Base-by-base conservation (phyloP, 2,888 invertebrate genomes). In the Dorcus parallelipipedus region DNA sequence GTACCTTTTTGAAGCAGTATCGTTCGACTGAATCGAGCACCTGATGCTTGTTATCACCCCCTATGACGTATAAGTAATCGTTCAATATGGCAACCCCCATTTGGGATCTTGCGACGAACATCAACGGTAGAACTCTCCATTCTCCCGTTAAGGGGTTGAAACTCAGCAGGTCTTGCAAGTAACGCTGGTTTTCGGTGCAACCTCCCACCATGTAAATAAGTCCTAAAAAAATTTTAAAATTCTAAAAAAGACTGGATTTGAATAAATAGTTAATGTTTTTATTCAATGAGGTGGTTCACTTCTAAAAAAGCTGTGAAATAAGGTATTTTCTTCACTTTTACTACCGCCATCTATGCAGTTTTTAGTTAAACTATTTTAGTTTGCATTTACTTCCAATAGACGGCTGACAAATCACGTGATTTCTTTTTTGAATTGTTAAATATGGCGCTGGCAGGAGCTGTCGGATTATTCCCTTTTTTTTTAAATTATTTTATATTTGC, bases 191-290 rank as follows among this genome's bases (percentile, higher is more conserved):
- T 71, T 88, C 88, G 9, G 91, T 92, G 76, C 93, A 92, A 0
- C 96, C 96, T 26, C 96, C 96, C 52, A 95, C 91, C 68, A 96
- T 86, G 78, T 95, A 96, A 71, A 96, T 92, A 51, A 91, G 78
- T 62, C 91, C 91, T 90, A 73, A 3, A 74, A 72, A 57, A 57
- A 20, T 20, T 20, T 17, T 40, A 47, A 47, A 54, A 48, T 47
- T 50, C 4, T 6, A 33, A 33, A 33, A 33, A 33, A 33, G 20
- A 20, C 2, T 20, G 3, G 20, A 2, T 20, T 20, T 20, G 20
- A 14, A 14, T 14, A 14, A 14, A 14, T 14, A 14, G 14, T 1
- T 14, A 14, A 14, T 14, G 14, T 14, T 14, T 14, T 14, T 14
- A 14, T 14, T 14, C 14, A 14, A 14, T 14, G 20, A 2, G 20